A percentile compares a stretch with the other conserved stretches of the same genome.
phyloP scores from a whole-genome alignment of 2,797 vertebrate species.

The Podarcis siculus region DNA sequence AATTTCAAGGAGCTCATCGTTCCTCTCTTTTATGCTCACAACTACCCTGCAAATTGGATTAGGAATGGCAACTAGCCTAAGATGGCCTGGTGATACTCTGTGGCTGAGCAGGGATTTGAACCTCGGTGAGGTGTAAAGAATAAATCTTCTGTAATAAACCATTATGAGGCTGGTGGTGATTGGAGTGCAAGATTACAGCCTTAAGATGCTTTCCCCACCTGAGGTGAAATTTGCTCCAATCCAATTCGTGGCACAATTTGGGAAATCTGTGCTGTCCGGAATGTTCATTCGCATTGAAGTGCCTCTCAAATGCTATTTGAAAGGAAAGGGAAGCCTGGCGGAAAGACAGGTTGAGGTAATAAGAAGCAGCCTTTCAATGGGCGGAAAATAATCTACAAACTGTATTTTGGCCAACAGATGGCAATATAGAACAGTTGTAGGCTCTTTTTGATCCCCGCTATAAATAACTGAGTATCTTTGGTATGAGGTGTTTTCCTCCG shows the following conservation, averaged over 20 bases:
- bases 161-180: too few relatives aligned
- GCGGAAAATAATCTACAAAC: not conserved
- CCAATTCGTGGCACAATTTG: not conserved
- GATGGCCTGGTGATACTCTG: too few relatives aligned
- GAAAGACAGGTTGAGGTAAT: not conserved
- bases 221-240: not conserved
- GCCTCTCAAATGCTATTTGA: not conserved
- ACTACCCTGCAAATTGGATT: too few relatives aligned
- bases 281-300: not conserved
- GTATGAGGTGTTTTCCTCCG: not conserved
- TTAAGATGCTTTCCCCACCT: not conserved
- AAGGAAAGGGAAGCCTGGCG: not conserved
- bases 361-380: not conserved
- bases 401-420: conserved; percentile 43
- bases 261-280: not conserved
- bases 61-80: too few relatives aligned
- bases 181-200: not conserved
- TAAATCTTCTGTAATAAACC: too few relatives aligned
- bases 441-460: not conserved
- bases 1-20: not conserved
- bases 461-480: not conserved
- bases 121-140: not conserved
- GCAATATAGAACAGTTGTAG: conserved; percentile 31
- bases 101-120: too few relatives aligned
- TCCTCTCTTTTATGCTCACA: too few relatives aligned